phyloP scores from a whole-genome alignment of 2,888 invertebrate genomes.

The Gerris lacustris region DNA sequence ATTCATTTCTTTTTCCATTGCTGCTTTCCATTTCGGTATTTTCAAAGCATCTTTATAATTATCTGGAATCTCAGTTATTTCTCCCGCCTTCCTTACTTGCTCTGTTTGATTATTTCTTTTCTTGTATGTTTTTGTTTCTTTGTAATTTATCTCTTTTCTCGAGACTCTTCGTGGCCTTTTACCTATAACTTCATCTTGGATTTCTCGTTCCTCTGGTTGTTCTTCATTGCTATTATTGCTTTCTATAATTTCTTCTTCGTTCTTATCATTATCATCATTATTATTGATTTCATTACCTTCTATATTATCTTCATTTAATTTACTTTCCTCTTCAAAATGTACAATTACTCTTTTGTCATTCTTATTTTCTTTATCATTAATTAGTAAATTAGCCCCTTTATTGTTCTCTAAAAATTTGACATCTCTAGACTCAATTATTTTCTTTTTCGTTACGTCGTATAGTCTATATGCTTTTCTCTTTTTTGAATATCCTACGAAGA shows the following conservation, averaged over 20 bases:
- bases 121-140: too few species aligned
- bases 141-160: too few species aligned
- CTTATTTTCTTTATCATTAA: background rate
- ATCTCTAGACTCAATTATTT: background rate
- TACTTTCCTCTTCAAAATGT: too few species aligned
- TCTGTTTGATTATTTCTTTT: too few species aligned
- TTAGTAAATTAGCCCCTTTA: background rate
- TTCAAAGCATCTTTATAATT: background rate
- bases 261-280: background rate
- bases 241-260: background rate
- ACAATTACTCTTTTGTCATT: too few species aligned
- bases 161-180: too few species aligned
- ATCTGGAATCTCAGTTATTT: too few species aligned
- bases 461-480: background rate
- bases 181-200: too few species aligned
- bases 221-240: background rate
- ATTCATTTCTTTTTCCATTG: background rate
- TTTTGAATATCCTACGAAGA: background rate
- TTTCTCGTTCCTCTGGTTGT: background rate
- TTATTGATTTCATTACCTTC: background rate
- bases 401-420: constrained; percentile 10
- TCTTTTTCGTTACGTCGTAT: background rate
- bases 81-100: too few species aligned
- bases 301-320: background rate
- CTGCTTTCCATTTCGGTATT: background rate